Base-by-base conservation (phyloP, 2,888 invertebrate species). In the Dolichomitus sp. region DNA sequence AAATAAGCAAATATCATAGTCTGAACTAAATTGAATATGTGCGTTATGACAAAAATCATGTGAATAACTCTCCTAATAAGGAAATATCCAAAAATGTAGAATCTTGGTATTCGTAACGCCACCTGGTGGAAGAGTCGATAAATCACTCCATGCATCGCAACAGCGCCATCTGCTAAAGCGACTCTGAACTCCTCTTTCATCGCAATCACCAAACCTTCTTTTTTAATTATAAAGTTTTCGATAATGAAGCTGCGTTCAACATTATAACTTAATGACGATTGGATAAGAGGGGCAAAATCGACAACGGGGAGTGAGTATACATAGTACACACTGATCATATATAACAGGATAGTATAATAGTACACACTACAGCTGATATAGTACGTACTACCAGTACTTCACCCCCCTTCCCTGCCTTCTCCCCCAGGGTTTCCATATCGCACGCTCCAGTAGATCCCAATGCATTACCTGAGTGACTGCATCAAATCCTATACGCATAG, bases 391-490 rank as follows among this genome's bases (percentile, higher is more conserved):
- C 59, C 65, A 73, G n/a, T 45, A 69, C 52, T 52, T 52, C 69
- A 63, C 63, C 65, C 37, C 23, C 40, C 57, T 54, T 37, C 66
- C 76, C n/a, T n/a, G n/a, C n/a, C n/a, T n/a, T n/a, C n/a, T n/a
- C n/a, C 61, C 69, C 27, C 54, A 27, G 23, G 19, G 68, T 63
- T n/a, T 27, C 57, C 72, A 48, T 70, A 42, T 82, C 66, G 42
- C 85, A 88, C 73, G 87, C 87, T 83, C 84, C 84, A 85, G 80
- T 83, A 75, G 80, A 80, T 75, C 81, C 76, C 83, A 88, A 88
- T 86, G 86, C 87, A 80, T 85, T 88, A 88, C 89, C 87, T 87
- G 90, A 89, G 81, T 80, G 89, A 88, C 87, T 89, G 88, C 88
- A 86, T 85, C 84, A 86, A 88, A 86, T 88, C 84, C 79, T 81